Evolutionary conservation across 2,888 invertebrate species (phyloP).

Genomic region (Drosophila fulvimacula): DNA sequence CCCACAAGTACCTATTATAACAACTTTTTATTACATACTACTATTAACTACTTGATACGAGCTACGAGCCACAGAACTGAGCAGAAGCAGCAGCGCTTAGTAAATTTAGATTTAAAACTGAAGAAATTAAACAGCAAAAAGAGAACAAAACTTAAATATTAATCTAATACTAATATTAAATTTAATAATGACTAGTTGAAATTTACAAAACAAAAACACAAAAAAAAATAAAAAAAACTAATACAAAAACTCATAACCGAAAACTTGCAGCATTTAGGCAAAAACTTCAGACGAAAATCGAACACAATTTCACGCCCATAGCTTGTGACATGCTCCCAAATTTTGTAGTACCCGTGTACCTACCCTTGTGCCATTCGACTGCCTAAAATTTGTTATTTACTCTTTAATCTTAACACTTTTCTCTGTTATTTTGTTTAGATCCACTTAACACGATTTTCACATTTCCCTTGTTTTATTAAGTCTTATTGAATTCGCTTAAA

Average conservation of each 20-base stretch:
- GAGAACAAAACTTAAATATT: conserved; percentile 24
- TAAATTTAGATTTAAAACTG: conserved; percentile 44
- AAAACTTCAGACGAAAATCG: conserved; percentile 10
- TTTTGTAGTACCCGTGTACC: conserved; percentile 49
- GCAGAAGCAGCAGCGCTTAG: conserved; percentile 63
- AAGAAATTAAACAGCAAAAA: conserved; percentile 13
- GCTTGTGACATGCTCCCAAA: conserved; percentile 37
- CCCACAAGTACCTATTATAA: conserved; percentile 76
- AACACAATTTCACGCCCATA: conserved; percentile 26
- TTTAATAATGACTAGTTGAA: conserved; percentile 50
- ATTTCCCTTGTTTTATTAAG: conserved; percentile 24
- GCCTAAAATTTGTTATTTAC: conserved; percentile 66
- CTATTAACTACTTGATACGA: conserved; percentile 70
- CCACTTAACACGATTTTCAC: conserved; percentile 34
- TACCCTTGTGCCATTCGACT: conserved; percentile 61
- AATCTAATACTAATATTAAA: conserved; percentile 44
- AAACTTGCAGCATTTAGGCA: conserved; percentile 29
- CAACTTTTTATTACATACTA: conserved; percentile 76
- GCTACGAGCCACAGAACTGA: conserved; percentile 79
- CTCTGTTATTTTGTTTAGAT: conserved; percentile 36
- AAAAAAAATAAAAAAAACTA: too few relatives aligned
- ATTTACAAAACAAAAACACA: conserved; percentile 27
- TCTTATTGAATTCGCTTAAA: conserved; percentile 16
- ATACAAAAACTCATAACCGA: conserved; percentile 31
- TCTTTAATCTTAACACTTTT: conserved; percentile 49